Base-by-base conservation (phyloP, 2,113 vertebrate genomes). In the Orcinus orca region DNA sequence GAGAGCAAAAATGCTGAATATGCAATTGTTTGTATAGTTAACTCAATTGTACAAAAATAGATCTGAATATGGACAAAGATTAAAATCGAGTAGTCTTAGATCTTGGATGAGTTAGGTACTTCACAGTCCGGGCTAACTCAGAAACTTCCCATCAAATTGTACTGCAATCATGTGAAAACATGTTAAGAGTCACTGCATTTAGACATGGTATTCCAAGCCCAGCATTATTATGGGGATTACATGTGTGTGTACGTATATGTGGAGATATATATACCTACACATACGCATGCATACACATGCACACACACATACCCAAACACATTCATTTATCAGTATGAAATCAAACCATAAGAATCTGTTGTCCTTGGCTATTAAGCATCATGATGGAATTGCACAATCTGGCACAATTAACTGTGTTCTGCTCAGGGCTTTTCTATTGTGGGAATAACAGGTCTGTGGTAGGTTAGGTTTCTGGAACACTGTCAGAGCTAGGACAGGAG, bases 401-500 rank as follows among this genome's bases (percentile, higher is more conserved):
- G 92, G 50, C 21, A 67, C 90, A 38, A 83, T 96, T 67, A 96
- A 62, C 62, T 89, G 1, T 93, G 1, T 93, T 94, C 83, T 58
- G 47, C 91, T 81, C 31, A 93, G 65, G 79, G 90, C 65, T n/a
- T 93, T 90, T 53, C 38, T 71, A 21, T 67, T 38, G 95, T 50
- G 79, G 36, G 31, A 76, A 65, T 92, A 95, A 94, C 53, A 67
- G 53, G 21, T 85, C 4, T 70, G 62, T 79, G 65, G 83, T 50
- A 97, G 38, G 53, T 97, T 94, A 38, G 82, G 21, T 55, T 98
- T 62, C 58, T 71, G 70, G 25, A 97, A 80, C 89, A 41, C 88
- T 97, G 94, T 98, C 77, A 88, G 36, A n/a, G 18, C 44, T 21
- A 38, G 21, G 63, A 93, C 73, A 65, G 93, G 82, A 92, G 92